These are phyloP conservation scores for Oxyruncus cristatus DNA, from an alignment of 2,113 vertebrate species.

Conservation along the genomic window DNA sequence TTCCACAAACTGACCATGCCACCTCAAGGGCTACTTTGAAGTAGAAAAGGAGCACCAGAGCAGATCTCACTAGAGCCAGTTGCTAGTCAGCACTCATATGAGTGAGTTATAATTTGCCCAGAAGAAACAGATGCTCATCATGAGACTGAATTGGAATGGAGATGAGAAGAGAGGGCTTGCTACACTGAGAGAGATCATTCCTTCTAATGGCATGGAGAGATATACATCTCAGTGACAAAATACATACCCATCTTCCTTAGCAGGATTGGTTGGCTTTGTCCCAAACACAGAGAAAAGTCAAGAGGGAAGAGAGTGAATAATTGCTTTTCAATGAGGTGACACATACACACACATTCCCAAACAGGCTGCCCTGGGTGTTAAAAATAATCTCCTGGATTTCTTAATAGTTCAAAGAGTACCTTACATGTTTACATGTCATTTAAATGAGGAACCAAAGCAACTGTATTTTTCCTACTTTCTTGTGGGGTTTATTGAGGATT, in stretches of 20 bases:
- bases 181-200: neutral
- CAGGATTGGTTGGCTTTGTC: neutral
- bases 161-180: neutral
- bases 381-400: neutral
- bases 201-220: neutral
- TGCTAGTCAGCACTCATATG: neutral
- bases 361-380: neutral
- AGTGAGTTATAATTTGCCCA: neutral
- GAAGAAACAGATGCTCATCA: neutral
- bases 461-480: neutral
- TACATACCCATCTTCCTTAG: neutral
- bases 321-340: neutral
- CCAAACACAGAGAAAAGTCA: neutral
- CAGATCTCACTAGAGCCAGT: neutral
- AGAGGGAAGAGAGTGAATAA: neutral
- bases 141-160: neutral
- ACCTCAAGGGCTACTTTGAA: neutral
- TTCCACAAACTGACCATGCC: neutral
- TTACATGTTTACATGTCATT: neutral
- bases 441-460: neutral
- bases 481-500: neutral
- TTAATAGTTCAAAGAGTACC: neutral
- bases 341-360: neutral
- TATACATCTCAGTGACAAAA: neutral
- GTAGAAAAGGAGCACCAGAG: neutral